Evolutionary conservation across 1,140 invertebrate genomes (phyloP).

Genomic region (Diploscapter pachys): DNA sequence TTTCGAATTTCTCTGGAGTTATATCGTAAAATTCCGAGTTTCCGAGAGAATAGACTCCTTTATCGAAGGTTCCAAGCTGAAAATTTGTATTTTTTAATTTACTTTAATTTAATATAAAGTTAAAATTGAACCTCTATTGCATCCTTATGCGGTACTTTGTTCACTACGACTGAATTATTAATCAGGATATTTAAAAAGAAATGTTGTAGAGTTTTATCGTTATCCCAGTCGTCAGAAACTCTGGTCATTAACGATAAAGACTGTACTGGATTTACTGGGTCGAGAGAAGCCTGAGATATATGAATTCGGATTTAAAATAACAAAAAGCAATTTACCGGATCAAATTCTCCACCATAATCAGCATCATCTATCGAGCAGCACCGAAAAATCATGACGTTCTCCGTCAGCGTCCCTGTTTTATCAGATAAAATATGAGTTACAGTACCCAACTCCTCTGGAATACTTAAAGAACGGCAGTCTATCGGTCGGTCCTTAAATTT

Average conservation of each 20-base stretch:
- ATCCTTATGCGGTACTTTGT: constrained; percentile 22
- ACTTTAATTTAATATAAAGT: not conserved
- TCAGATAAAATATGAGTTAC: constrained; percentile 94
- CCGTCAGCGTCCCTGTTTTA: constrained; percentile 95
- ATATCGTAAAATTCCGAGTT: constrained; percentile 30
- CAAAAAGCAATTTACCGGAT: not conserved
- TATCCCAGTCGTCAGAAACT: constrained; percentile 9
- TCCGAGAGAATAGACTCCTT: constrained; percentile 27
- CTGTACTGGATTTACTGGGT: constrained; percentile 18
- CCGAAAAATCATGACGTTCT: constrained; percentile 69
- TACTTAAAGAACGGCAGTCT: constrained; percentile 74
- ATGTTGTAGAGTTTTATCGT: constrained; percentile 15
- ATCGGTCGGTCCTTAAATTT: constrained; percentile 30
- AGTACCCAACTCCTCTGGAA: constrained; percentile 88
- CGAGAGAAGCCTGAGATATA: constrained; percentile 1
- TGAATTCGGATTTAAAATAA: not conserved
- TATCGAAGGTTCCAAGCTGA: constrained; percentile 20
- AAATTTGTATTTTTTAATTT: not conserved
- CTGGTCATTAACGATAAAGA: constrained; percentile 8
- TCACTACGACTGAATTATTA: constrained; percentile 32
- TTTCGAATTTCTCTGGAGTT: constrained; percentile 14
- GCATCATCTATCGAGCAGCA: constrained; percentile 23
- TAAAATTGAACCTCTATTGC: constrained; percentile 8
- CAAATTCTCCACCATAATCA: constrained; percentile 17
- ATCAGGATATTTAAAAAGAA: constrained; percentile 28